phyloP scores from a whole-genome alignment of 2,113 vertebrate species.

The Urocitellus parryii region DNA sequence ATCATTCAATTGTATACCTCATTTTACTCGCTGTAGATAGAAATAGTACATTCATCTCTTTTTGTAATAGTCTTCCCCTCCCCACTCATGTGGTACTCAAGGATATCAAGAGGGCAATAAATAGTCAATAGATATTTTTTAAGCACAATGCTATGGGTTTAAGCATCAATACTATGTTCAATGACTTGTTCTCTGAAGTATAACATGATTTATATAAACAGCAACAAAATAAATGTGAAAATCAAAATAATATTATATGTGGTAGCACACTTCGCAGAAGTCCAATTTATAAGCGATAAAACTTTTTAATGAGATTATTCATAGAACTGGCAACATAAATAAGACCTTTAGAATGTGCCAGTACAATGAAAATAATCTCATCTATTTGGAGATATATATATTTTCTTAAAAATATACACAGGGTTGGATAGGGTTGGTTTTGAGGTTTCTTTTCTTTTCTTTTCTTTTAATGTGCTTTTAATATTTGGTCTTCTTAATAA shows the following conservation, averaged over 20 bases:
- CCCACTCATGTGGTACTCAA: neutral
- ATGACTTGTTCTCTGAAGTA: neutral
- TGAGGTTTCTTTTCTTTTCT: neutral
- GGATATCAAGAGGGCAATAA: neutral
- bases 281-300: neutral
- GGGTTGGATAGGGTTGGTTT: neutral
- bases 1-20: neutral
- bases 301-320: slow-evolving; percentile 15
- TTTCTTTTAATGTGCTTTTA: neutral
- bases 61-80: neutral
- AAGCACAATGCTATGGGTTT: neutral
- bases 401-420: slow-evolving; percentile 21
- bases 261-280: neutral
- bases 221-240: slow-evolving; percentile 27
- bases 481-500: slow-evolving; percentile 43
- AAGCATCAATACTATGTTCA: neutral
- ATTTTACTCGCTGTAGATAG: neutral
- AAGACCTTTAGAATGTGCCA: neutral
- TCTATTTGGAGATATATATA: neutral
- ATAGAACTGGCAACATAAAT: slow-evolving; percentile 2
- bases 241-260: neutral
- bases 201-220: neutral
- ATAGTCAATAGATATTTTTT: slow-evolving; percentile 13
- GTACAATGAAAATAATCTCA: slow-evolving; percentile 29
- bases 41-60: neutral